Percentiles rank a stretch among this genome's conserved stretches.
phyloP scores from a whole-genome alignment of 2,888 invertebrate species.

The Glaucopsyche alexis region DNA sequence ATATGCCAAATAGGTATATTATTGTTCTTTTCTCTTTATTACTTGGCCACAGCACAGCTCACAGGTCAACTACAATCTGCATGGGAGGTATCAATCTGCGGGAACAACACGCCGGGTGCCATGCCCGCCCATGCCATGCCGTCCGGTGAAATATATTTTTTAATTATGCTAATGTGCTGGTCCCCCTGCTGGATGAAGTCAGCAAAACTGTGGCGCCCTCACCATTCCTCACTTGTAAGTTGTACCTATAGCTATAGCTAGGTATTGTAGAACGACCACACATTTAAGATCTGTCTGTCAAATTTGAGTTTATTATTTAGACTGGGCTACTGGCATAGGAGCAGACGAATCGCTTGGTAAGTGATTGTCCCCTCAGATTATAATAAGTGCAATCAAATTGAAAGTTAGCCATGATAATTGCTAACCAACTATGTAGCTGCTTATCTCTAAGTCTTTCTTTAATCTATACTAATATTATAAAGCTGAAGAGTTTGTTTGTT shows the following conservation, averaged over 20 bases:
- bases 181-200: slow-evolving; percentile 12
- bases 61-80: not conserved
- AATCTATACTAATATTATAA: no score
- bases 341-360: no score
- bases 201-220: slow-evolving; percentile 46
- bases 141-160: slow-evolving; percentile 1
- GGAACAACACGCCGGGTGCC: not conserved
- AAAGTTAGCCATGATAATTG: no score
- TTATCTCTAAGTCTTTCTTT: no score
- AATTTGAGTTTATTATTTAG: not conserved
- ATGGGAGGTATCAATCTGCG: slow-evolving; percentile 1
- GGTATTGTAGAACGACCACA: not conserved
- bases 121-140: no score
- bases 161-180: slow-evolving; percentile 11
- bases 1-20: no score
- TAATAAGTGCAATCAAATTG: no score
- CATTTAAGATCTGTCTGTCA: not conserved
- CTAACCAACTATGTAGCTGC: no score
- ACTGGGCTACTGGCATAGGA: no score
- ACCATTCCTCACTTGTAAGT: slow-evolving; percentile 44
- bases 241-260: not conserved
- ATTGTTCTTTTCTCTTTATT: no score
- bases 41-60: not conserved
- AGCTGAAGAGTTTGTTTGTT: no score
- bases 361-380: no score